Percentiles rank a stretch among this genome's conserved stretches.
These are phyloP conservation scores for Echeneis naucrates DNA, from an alignment of 2,797 vertebrate genomes.

Conservation along the genomic window DNA sequence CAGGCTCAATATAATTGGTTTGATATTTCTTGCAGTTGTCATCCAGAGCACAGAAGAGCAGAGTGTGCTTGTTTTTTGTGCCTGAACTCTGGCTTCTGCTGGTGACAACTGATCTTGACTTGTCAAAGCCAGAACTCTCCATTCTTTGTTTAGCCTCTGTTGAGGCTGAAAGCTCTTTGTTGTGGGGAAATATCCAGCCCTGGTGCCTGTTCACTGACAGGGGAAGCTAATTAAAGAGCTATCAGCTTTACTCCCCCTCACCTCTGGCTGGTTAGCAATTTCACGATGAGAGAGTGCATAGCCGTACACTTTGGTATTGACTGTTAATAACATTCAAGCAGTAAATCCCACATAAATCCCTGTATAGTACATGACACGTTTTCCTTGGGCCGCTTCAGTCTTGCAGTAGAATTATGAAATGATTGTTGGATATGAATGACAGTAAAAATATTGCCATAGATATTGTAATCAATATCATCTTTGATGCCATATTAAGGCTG, in stretches of 20 bases:
- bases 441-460: not conserved
- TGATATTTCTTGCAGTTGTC: conserved; percentile 5
- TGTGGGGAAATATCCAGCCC: conserved; percentile 76
- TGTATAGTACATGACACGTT: not conserved
- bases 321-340: conserved; percentile 27
- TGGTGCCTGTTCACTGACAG: conserved; percentile 54
- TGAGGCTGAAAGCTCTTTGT: conserved; percentile 75
- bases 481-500: not conserved
- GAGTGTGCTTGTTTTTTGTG: conserved; percentile 13
- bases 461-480: not conserved
- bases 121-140: conserved; percentile 80
- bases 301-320: conserved; percentile 12
- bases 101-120: conserved; percentile 75
- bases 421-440: not conserved
- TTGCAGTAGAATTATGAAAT: not conserved
- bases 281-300: conserved; percentile 11
- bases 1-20: not conserved
- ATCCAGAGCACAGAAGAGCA: not conserved
- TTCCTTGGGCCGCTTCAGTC: no score
- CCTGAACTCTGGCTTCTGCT: conserved; percentile 68
- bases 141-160: conserved; percentile 76
- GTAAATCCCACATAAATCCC: conserved; percentile 2
- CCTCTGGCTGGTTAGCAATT: conserved; percentile 34
- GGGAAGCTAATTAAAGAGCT: conserved; percentile 71
- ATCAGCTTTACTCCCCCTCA: conserved; percentile 41